A percentile compares a stretch with the other conserved stretches of the same genome.
phyloP scores from a whole-genome alignment of 2,888 invertebrate genomes.

The Lissocephala sabroskyi region DNA sequence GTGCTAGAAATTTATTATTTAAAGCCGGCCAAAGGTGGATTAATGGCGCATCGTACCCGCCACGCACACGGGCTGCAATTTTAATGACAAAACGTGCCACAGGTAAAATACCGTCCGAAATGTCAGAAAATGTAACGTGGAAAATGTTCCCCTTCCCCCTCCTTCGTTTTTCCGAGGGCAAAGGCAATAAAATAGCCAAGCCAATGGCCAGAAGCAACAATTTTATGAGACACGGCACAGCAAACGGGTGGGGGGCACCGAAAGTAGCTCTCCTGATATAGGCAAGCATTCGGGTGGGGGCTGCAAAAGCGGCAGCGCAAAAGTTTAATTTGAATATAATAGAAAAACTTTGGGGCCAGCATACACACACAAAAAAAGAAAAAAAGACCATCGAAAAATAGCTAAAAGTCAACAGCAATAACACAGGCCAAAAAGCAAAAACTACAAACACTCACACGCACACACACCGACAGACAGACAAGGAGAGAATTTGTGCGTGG shows the following conservation, averaged over 20 bases:
- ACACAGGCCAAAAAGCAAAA: slow-evolving; percentile 6
- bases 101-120: slow-evolving; percentile 15
- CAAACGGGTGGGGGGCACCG: background rate
- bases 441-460: no score
- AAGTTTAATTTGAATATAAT: slow-evolving; percentile 65
- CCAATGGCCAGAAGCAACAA: slow-evolving; percentile 33
- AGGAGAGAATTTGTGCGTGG: no score
- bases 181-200: slow-evolving; percentile 13
- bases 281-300: no score
- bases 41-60: slow-evolving; percentile 12
- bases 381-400: no score
- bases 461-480: no score
- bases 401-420: slow-evolving; percentile 42
- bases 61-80: slow-evolving; percentile 5
- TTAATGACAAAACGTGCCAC: slow-evolving; percentile 48
- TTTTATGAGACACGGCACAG: slow-evolving; percentile 21
- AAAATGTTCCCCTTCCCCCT: background rate
- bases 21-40: slow-evolving; percentile 23
- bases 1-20: slow-evolving; percentile 38
- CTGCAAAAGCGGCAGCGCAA: slow-evolving; percentile 13
- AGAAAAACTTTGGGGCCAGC: slow-evolving; percentile 49
- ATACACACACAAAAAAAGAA: no score
- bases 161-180: no score
- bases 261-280: background rate
- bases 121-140: slow-evolving; percentile 1